A percentile compares a stretch with the other conserved stretches of the same genome.
Evolutionary conservation across 1,140 invertebrate species (phyloP).

Genomic region (Trichonephila clavipes): DNA sequence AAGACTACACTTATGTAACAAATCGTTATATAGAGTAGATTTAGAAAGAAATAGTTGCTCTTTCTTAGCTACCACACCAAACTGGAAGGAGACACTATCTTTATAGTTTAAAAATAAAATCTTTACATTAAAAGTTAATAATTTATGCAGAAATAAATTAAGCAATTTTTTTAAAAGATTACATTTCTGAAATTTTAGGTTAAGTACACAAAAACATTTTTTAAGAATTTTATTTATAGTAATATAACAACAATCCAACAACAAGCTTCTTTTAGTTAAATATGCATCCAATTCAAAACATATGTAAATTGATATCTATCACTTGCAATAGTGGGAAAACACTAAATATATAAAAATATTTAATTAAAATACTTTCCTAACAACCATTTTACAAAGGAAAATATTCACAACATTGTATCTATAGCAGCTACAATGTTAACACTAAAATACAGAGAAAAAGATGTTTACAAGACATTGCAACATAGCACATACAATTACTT

Average conservation of each 20-base stretch:
- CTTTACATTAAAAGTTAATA: no score
- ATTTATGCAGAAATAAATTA: no score
- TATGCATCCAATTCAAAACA: neutral
- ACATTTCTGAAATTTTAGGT: no score
- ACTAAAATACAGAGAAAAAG: neutral
- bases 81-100: no score
- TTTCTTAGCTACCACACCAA: no score
- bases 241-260: neutral
- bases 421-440: neutral
- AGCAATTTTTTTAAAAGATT: no score
- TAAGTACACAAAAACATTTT: no score
- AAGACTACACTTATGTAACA: no score
- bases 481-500: neutral
- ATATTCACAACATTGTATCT: neutral
- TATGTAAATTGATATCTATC: neutral
- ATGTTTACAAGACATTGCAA: neutral
- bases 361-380: neutral
- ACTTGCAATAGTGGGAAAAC: neutral
- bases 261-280: neutral
- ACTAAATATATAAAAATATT: neutral
- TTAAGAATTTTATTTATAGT: neutral
- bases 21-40: no score
- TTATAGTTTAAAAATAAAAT: no score
- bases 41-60: no score
- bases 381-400: neutral